Evolutionary conservation across 2,888 invertebrate species (phyloP).

Genomic region (Polydrusus pterygomalis): DNA sequence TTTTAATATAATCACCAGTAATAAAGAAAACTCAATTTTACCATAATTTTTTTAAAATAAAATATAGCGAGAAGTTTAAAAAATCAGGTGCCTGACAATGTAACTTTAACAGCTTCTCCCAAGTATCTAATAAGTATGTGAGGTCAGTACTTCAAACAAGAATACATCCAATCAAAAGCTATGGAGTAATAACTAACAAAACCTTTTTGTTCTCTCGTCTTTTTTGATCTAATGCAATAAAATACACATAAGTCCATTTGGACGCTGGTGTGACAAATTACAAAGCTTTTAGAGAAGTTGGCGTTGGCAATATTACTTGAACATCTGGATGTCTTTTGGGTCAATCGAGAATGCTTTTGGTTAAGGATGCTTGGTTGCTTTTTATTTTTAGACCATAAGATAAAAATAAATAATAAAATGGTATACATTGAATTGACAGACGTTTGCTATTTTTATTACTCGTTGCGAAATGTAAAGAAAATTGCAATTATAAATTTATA

Average conservation of each 20-base stretch:
- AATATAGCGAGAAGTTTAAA: no score
- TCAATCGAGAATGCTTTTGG: neutral
- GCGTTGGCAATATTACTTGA: neutral
- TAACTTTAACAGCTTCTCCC: no score
- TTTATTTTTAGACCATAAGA: neutral
- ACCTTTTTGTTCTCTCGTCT: neutral
- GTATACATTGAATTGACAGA: neutral
- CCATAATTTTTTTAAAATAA: no score
- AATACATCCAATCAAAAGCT: no score
- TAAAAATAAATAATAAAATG: neutral
- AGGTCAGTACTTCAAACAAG: no score
- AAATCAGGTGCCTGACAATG: no score
- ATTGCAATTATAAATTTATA: neutral
- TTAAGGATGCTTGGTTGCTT: neutral
- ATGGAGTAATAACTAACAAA: neutral
- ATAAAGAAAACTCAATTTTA: no score
- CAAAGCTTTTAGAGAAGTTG: neutral
- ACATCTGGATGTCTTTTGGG: neutral
- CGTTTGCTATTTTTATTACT: neutral
- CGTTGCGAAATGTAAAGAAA: neutral
- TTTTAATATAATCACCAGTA: no score
- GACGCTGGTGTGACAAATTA: constrained; percentile 3
- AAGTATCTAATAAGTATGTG: no score
- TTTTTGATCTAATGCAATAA: neutral
- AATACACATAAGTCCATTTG: neutral